Evolutionary conservation across 2,113 vertebrate species (phyloP).

Genomic region (Trichechus manatus): DNA sequence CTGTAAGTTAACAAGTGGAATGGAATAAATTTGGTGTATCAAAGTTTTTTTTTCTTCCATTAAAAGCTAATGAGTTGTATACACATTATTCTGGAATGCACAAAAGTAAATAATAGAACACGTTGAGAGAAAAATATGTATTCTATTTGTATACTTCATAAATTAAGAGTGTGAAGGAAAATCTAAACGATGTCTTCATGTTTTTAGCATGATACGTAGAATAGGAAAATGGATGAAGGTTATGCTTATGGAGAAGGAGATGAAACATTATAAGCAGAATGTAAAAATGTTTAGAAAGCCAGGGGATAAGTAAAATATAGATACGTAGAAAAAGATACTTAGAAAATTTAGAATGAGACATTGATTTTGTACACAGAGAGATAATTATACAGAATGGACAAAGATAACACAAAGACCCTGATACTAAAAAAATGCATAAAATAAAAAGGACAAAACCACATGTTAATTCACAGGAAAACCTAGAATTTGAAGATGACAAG

Average conservation of each 20-base stretch:
- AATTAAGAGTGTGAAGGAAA: background rate
- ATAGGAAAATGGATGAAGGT: background rate
- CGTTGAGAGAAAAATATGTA: background rate
- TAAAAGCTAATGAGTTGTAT: background rate
- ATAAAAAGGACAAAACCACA: background rate
- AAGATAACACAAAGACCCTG: background rate
- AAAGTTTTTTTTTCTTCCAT: background rate
- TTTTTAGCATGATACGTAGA: background rate
- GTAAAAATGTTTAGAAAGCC: background rate
- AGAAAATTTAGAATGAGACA: background rate
- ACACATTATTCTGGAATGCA: background rate
- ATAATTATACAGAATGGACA: background rate
- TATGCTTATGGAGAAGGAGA: background rate
- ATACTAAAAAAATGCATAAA: background rate
- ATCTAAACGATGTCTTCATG: background rate
- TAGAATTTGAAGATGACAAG: background rate
- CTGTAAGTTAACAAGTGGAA: background rate
- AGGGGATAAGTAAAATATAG: background rate
- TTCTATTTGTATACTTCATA: background rate
- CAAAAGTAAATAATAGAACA: background rate
- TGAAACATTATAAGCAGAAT: background rate
- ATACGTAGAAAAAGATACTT: background rate
- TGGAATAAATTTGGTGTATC: background rate
- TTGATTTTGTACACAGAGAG: background rate
- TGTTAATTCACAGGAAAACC: background rate